A percentile compares a stretch with the other conserved stretches of the same genome.
Conservation (phyloP, 2,113 vertebrate species). For the Zosterops borbonicus region DNA sequence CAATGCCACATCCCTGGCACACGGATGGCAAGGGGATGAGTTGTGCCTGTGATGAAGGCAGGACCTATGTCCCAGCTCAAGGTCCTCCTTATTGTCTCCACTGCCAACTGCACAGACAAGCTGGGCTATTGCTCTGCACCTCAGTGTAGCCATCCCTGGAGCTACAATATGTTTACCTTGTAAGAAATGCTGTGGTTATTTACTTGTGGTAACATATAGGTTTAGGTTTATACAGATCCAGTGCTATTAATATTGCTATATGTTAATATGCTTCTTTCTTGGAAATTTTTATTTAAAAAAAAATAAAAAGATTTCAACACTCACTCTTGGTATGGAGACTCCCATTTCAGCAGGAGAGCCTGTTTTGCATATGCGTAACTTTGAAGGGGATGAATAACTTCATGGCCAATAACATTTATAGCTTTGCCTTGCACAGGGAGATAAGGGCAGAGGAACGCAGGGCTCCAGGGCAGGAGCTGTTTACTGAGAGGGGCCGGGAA, state of each 20-base stretch:
- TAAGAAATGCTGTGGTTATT: neutral
- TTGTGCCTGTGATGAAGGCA: neutral
- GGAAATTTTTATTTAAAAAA: neutral
- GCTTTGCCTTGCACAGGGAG: constrained; percentile 36
- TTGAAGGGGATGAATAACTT: constrained; percentile 62
- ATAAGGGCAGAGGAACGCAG: constrained; percentile 65
- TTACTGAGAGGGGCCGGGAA: constrained; percentile 52
- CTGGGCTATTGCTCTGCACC: neutral
- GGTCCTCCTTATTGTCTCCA: neutral
- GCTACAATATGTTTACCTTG: neutral
- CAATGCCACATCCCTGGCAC: neutral
- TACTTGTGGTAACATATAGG: neutral
- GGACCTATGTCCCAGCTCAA: neutral
- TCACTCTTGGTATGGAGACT: neutral
- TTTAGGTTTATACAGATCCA: neutral
- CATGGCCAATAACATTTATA: constrained; percentile 66
- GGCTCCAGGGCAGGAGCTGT: constrained; percentile 63
- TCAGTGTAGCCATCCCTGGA: neutral
- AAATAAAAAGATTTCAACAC: neutral
- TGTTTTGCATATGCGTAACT: constrained; percentile 36
- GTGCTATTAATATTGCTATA: neutral
- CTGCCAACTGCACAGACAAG: neutral
- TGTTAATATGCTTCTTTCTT: neutral
- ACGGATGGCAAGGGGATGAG: neutral
- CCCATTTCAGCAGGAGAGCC: neutral